Evolutionary conservation across 2,888 invertebrate genomes (phyloP).

Genomic region (Acanthoscelides obtectus): DNA sequence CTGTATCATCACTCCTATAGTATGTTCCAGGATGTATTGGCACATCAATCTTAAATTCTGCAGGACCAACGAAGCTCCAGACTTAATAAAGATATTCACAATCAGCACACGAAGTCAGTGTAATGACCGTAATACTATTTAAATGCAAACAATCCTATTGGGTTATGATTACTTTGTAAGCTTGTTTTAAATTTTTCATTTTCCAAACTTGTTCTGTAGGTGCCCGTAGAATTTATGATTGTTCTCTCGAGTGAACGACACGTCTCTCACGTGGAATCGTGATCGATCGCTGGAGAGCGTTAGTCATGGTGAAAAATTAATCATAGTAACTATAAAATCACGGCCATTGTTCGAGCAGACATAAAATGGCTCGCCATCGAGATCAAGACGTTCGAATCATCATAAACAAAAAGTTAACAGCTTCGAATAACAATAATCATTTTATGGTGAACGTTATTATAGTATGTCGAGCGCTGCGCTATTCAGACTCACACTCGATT

Average conservation of each 20-base stretch:
- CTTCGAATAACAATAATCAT: neutral
- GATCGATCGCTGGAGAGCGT: neutral
- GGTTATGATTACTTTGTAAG: too few species aligned
- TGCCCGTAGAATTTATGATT: too few species aligned
- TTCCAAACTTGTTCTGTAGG: too few species aligned
- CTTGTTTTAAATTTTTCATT: too few species aligned
- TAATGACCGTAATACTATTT: too few species aligned
- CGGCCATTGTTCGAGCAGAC: neutral
- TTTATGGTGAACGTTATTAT: neutral
- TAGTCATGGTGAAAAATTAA: neutral
- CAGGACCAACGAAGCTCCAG: too few species aligned
- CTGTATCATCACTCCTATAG: too few species aligned
- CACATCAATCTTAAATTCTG: too few species aligned
- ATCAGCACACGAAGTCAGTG: too few species aligned
- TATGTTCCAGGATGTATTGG: too few species aligned
- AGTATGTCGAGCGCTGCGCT: neutral
- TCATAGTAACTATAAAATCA: neutral
- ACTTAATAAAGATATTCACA: too few species aligned
- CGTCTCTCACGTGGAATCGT: neutral
- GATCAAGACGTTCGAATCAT: neutral
- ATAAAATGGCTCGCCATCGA: neutral
- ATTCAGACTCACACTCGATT: neutral
- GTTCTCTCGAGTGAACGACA: neutral
- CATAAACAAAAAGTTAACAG: neutral
- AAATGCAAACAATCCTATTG: too few species aligned